phyloP scores from a whole-genome alignment of 2,888 invertebrate species.

The Elaeidobius kamerunicus region DNA sequence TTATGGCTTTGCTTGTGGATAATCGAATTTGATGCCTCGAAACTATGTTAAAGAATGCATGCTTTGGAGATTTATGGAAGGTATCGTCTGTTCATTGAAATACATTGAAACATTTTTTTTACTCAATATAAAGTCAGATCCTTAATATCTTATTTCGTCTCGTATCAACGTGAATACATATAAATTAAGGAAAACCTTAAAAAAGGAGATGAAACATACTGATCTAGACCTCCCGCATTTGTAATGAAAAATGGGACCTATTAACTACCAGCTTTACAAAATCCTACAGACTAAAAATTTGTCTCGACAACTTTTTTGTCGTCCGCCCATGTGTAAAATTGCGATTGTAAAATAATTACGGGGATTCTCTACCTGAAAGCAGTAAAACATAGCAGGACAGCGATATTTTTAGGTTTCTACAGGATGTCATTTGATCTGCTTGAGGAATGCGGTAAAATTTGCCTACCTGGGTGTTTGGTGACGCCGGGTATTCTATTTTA shows the following conservation, averaged over 20 bases:
- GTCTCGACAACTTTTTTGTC: slow-evolving; percentile 8
- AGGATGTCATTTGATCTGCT: slow-evolving; percentile 29
- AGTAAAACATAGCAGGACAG: slow-evolving; percentile 23
- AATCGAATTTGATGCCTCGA: slow-evolving; percentile 12
- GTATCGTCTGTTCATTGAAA: too few species aligned
- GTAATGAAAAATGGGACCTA: too few species aligned
- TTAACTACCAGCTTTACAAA: too few species aligned
- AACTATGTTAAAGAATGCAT: too few species aligned
- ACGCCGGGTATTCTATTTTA: neutral
- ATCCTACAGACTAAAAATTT: slow-evolving; percentile 8
- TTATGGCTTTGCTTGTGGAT: slow-evolving; percentile 11
- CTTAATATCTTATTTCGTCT: too few species aligned
- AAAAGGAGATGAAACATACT: too few species aligned
- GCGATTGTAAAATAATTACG: slow-evolving; percentile 23
- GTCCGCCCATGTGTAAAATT: slow-evolving; percentile 13
- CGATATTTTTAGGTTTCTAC: slow-evolving; percentile 17
- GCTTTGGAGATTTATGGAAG: too few species aligned
- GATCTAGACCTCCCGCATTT: too few species aligned
- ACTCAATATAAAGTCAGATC: too few species aligned
- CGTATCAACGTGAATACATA: too few species aligned
- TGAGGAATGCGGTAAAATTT: slow-evolving; percentile 23
- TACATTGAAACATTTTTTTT: too few species aligned
- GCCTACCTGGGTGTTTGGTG: slow-evolving; percentile 21
- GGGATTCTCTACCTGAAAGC: slow-evolving; percentile 24
- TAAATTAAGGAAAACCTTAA: too few species aligned